These are phyloP conservation scores for Chaitophorus viminalis DNA, from an alignment of 2,888 invertebrate species.

Conservation along the genomic window DNA sequence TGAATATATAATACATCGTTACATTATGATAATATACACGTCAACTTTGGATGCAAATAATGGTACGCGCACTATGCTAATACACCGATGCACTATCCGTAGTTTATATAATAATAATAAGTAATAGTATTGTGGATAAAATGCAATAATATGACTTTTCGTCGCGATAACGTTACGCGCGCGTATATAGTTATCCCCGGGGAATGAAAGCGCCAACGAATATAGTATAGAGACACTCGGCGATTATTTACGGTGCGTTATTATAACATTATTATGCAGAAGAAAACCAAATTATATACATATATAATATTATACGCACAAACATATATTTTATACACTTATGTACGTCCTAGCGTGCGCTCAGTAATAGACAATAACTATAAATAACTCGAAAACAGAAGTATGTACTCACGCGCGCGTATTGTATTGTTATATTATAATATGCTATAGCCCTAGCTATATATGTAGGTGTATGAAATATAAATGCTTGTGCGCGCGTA, in stretches of 20 bases:
- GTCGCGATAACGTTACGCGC: neutral
- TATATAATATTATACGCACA: neutral
- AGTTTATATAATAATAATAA: neutral
- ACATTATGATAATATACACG: too few relatives aligned
- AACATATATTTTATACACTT: neutral
- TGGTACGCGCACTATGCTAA: too few relatives aligned
- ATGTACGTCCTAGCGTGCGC: neutral
- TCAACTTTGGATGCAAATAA: too few relatives aligned
- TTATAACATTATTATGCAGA: neutral
- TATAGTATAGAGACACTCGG: too few relatives aligned
- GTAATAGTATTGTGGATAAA: neutral
- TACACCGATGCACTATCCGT: neutral
- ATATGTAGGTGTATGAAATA: too few relatives aligned
- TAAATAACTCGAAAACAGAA: neutral
- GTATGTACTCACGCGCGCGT: neutral
- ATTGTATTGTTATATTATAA: too few relatives aligned
- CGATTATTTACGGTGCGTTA: neutral
- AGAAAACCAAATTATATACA: neutral
- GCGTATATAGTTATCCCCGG: too few relatives aligned
- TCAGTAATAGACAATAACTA: neutral
- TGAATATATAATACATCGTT: too few relatives aligned
- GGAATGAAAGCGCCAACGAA: too few relatives aligned
- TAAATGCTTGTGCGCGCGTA: too few relatives aligned
- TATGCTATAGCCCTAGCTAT: too few relatives aligned
- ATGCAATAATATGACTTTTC: neutral